phyloP scores from a whole-genome alignment of 2,113 vertebrate genomes.

The Mionectes macconnelli region DNA sequence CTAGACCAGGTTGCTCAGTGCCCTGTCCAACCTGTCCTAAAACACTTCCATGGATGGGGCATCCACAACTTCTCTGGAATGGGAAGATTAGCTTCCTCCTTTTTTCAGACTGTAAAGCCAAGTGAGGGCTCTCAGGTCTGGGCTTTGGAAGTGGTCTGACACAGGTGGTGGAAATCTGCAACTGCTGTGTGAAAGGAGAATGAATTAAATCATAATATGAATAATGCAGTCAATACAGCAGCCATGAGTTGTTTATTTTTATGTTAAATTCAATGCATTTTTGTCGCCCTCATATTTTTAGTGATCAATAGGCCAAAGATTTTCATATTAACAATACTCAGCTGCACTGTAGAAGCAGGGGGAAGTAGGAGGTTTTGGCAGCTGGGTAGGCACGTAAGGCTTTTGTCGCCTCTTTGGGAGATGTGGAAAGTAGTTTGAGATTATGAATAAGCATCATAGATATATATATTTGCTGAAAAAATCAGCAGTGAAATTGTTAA shows the following conservation, averaged over 20 bases:
- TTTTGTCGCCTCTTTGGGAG: constrained; percentile 60
- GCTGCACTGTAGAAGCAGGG: background rate
- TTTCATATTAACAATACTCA: constrained; percentile 63
- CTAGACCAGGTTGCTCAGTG: background rate
- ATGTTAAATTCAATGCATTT: constrained; percentile 69
- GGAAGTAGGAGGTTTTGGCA: constrained; percentile 12
- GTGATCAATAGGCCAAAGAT: constrained; percentile 62
- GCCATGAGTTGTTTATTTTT: constrained; percentile 69
- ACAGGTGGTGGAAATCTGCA: background rate
- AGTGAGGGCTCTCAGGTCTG: background rate
- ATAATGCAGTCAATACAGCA: constrained; percentile 60
- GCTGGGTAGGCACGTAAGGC: background rate
- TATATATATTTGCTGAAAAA: background rate
- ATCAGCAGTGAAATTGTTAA: constrained; percentile 20
- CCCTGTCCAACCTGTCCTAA: background rate
- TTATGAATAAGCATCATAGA: constrained; percentile 32
- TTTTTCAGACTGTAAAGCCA: background rate
- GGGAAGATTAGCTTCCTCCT: background rate
- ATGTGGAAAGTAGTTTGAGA: background rate
- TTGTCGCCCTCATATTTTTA: constrained; percentile 58
- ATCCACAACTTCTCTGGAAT: background rate
- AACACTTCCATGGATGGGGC: background rate
- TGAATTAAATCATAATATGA: constrained; percentile 55
- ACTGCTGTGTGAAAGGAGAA: background rate
- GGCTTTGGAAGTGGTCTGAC: background rate